phyloP scores from a whole-genome alignment of 2,797 vertebrate species.

The Semaprochilodus insignis region DNA sequence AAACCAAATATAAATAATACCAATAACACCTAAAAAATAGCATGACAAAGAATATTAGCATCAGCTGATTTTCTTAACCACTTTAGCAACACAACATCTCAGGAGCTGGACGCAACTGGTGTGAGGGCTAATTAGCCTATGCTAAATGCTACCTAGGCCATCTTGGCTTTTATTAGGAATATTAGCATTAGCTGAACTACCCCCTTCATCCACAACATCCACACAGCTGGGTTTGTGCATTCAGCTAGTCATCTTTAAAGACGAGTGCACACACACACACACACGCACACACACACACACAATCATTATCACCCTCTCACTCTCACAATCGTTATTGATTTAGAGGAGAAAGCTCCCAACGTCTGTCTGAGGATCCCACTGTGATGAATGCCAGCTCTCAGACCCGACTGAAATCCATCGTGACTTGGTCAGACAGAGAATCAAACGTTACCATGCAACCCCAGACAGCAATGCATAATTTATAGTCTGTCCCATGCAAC shows the following conservation, averaged over 20 bases:
- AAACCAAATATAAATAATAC: no score
- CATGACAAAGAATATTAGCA: no score
- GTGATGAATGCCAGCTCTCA: not conserved
- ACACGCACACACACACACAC: constrained; percentile 2
- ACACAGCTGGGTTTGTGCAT: not conserved
- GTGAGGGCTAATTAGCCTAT: not conserved
- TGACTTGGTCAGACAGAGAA: constrained; percentile 1
- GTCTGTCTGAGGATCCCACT: constrained; percentile 13
- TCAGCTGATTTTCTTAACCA: no score
- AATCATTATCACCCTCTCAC: constrained; percentile 5
- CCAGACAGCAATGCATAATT: constrained; percentile 12
- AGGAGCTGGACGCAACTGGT: no score
- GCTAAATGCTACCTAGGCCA: not conserved
- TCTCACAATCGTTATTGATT: constrained; percentile 2
- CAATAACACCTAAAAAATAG: no score
- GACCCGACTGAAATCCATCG: constrained; percentile 1
- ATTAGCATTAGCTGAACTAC: not conserved
- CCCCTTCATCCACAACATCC: no score
- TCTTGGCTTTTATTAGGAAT: not conserved
- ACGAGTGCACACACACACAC: not conserved
- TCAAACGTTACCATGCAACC: constrained; percentile 6
- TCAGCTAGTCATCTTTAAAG: not conserved
- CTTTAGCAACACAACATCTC: no score
- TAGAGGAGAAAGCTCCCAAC: not conserved
- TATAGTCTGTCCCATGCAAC: not conserved